Evolutionary conservation across 2,888 invertebrate species (phyloP).

Genomic region (Allygus modestus): DNA sequence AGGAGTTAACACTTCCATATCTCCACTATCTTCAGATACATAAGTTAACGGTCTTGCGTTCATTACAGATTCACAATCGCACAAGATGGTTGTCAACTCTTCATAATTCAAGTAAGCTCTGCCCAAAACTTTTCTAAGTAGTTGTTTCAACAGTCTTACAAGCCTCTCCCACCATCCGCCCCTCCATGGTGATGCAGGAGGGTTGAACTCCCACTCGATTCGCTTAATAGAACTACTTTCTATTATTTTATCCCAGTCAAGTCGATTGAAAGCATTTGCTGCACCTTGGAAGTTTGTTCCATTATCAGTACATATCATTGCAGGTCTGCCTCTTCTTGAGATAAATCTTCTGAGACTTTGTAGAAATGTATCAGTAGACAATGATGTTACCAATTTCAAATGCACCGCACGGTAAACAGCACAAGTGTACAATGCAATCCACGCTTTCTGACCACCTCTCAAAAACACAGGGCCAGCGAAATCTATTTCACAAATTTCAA

Average conservation of each 20-base stretch:
- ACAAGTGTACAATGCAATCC: conserved; percentile 73
- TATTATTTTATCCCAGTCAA: conserved; percentile 74
- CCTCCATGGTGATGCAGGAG: conserved; percentile 74
- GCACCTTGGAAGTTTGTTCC: conserved; percentile 73
- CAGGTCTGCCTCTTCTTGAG: conserved; percentile 71
- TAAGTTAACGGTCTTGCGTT: conserved; percentile 27
- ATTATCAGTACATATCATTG: conserved; percentile 72
- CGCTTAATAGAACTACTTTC: conserved; percentile 64
- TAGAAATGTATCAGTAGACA: conserved; percentile 71
- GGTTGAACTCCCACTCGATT: conserved; percentile 72
- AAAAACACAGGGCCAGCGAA: conserved; percentile 73
- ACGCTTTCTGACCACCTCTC: conserved; percentile 70
- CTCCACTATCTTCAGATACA: conserved; percentile 58
- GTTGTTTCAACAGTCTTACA: conserved; percentile 60
- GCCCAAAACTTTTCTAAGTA: conserved; percentile 59
- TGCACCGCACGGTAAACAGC: conserved; percentile 73
- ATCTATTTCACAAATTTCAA: conserved; percentile 72
- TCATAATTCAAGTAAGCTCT: conserved; percentile 55
- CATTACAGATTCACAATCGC: conserved; percentile 56
- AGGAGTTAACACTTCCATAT: conserved; percentile 69
- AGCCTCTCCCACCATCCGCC: conserved; percentile 73
- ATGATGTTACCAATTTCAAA: conserved; percentile 72
- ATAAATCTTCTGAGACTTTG: conserved; percentile 72
- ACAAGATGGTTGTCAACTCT: conserved; percentile 63
- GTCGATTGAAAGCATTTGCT: conserved; percentile 75